Conservation (phyloP, 2,797 vertebrate species). For the Cuculus canorus region DNA sequence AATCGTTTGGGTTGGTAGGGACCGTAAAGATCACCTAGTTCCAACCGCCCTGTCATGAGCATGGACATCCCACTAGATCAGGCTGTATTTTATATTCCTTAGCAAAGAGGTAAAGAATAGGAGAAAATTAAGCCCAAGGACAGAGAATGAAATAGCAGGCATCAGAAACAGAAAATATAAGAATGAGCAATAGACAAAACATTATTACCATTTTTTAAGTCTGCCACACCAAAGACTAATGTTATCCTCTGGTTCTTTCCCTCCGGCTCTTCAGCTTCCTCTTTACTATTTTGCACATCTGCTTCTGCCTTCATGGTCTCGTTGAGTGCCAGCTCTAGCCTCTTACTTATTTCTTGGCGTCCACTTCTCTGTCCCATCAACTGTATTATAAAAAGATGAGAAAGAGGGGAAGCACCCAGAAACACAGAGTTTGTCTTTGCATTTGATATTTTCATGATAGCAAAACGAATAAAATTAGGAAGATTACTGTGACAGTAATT, state of each 20-base stretch:
- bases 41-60: no score
- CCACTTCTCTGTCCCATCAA: conserved; percentile 44
- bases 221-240: conserved; percentile 53
- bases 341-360: neutral
- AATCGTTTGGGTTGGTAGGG: no score
- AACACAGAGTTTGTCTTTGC: neutral
- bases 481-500: neutral
- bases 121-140: neutral
- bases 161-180: neutral
- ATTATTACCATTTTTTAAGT: conserved; percentile 65
- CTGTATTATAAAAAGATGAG: neutral
- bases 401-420: neutral
- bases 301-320: neutral
- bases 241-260: neutral
- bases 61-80: no score
- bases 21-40: no score
- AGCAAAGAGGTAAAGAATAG: neutral
- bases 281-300: neutral
- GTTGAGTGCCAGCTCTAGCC: neutral
- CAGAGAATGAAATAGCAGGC: neutral
- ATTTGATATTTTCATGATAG: neutral
- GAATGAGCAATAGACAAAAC: neutral
- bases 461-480: neutral
- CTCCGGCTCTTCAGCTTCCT: neutral
- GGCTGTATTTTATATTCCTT: neutral